phyloP scores from a whole-genome alignment of 2,113 vertebrate species.

The Ceyx margarethae region DNA sequence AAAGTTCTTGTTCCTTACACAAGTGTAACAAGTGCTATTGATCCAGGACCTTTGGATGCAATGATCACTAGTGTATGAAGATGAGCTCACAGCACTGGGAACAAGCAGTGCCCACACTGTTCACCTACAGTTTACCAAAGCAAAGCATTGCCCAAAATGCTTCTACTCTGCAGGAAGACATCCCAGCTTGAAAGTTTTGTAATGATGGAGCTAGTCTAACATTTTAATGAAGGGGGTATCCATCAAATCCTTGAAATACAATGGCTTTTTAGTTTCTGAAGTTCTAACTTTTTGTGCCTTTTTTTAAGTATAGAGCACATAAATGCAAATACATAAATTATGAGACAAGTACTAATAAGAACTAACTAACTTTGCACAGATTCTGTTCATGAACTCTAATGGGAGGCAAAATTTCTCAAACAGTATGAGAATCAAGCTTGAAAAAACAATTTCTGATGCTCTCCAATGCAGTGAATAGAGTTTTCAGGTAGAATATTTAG shows the following conservation, averaged over 20 bases:
- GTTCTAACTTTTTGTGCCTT: neutral
- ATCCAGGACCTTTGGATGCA: neutral
- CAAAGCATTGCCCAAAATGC: neutral
- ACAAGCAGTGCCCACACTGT: neutral
- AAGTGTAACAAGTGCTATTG: neutral
- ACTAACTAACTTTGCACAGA: neutral
- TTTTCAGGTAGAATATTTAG: neutral
- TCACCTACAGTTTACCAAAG: neutral
- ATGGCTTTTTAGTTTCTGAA: neutral
- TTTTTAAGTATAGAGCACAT: neutral
- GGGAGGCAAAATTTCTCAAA: slow-evolving; percentile 8
- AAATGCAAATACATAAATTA: neutral
- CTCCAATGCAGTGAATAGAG: neutral
- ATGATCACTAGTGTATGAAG: neutral
- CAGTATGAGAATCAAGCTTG: neutral
- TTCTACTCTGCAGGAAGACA: neutral
- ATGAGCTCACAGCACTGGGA: neutral
- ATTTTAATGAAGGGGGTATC: neutral
- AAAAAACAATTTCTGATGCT: neutral
- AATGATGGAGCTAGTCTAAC: neutral
- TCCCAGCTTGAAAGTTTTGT: neutral
- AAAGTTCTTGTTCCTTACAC: neutral
- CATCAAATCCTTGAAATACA: neutral
- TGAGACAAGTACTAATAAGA: slow-evolving; percentile 12
- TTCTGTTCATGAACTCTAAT: neutral